Evolutionary conservation across 1,140 invertebrate genomes (phyloP).

Genomic region (Drosophila elegans): DNA sequence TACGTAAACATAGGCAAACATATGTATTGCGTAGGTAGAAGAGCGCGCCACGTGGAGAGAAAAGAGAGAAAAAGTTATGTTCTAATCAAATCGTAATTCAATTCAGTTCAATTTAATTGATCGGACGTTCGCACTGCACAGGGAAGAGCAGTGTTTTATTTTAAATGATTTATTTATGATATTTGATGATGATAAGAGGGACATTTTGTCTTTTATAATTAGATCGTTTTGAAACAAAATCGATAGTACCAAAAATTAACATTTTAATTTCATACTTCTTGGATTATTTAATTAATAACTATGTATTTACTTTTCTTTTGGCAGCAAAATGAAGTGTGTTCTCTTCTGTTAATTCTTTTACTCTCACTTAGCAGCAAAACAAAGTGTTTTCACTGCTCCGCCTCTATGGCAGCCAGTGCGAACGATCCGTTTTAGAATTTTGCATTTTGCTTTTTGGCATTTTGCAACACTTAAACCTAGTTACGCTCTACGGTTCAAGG

Average conservation of each 20-base stretch:
- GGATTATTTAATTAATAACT: no score
- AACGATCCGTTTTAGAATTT: conserved; percentile 37
- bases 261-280: no score
- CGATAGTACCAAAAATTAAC: no score
- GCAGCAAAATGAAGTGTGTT: no score
- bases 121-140: conserved; percentile 28
- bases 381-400: not conserved
- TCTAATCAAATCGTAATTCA: conserved; percentile 68
- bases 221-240: no score
- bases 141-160: not conserved
- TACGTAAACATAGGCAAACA: conserved; percentile 46
- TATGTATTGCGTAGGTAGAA: conserved; percentile 59
- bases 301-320: no score
- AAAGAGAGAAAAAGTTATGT: conserved; percentile 80
- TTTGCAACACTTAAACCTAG: conserved; percentile 45
- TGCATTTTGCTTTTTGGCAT: conserved; percentile 40
- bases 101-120: conserved; percentile 39
- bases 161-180: not conserved
- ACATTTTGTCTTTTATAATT: no score
- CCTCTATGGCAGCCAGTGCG: conserved; percentile 11
- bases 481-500: conserved; percentile 33
- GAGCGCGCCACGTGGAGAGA: conserved; percentile 76
- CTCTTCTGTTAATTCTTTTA: not conserved
- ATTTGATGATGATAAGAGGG: not conserved
- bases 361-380: not conserved